Evolutionary conservation across 2,113 vertebrate genomes (phyloP).

Genomic region (Pardalotus punctatus): DNA sequence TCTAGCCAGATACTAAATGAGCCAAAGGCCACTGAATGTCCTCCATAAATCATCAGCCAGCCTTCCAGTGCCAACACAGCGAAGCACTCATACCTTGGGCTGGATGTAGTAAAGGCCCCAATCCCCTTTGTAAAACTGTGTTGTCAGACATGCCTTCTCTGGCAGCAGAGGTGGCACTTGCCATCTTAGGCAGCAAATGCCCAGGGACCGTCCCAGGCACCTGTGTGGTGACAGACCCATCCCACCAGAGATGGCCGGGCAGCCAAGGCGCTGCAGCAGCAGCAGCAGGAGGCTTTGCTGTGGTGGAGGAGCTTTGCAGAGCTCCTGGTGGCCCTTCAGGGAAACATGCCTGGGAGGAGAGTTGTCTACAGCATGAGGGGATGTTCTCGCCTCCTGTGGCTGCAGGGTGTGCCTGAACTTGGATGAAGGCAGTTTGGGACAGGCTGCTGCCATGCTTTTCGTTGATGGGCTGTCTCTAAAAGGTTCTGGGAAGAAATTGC

Average conservation of each 20-base stretch:
- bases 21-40: not conserved
- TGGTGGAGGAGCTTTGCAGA: not conserved
- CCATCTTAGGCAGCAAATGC: accelerated
- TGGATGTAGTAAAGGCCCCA: not conserved
- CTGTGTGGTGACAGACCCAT: not conserved
- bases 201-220: accelerated
- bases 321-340: not conserved
- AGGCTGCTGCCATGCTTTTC: not conserved
- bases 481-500: not conserved
- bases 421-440: not conserved
- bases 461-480: not conserved
- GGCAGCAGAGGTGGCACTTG: not conserved
- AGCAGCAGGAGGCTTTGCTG: not conserved
- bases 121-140: not conserved
- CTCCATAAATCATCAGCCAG: not conserved
- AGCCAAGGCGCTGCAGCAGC: not conserved
- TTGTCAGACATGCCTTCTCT: not conserved
- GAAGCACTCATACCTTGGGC: not conserved
- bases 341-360: accelerated
- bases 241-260: accelerated
- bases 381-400: not conserved
- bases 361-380: not conserved
- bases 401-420: not conserved
- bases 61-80: not conserved
- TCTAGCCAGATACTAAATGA: not conserved